Evolutionary conservation across 2,113 vertebrate species (phyloP).

Genomic region (Hirundichthys speculiger): DNA sequence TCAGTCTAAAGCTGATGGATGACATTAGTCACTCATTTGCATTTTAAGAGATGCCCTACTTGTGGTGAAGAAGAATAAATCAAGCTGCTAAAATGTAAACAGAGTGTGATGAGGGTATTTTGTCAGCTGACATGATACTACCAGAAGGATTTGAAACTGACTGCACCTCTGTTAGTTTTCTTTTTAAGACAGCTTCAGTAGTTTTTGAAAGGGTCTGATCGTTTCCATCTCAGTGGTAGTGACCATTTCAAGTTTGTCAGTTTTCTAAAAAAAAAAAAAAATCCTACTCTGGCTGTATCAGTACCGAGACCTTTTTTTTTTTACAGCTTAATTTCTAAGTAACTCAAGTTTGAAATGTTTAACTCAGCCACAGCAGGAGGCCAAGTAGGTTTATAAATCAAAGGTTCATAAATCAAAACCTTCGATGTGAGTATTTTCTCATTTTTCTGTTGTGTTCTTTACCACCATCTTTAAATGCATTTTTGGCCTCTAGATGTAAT

Average conservation of each 20-base stretch:
- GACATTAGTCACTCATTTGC: constrained; percentile 10
- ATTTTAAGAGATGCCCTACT: not conserved
- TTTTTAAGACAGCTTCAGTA: too few species aligned
- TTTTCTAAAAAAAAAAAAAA: not conserved
- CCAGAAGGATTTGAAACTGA: not conserved
- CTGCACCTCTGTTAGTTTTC: not conserved
- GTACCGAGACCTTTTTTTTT: not conserved
- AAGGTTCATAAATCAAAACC: too few species aligned
- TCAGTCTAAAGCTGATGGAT: constrained; percentile 22
- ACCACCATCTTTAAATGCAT: too few species aligned
- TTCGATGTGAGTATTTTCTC: too few species aligned
- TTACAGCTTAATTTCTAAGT: not conserved
- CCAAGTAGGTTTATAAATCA: constrained; percentile 35
- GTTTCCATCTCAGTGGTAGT: too few species aligned
- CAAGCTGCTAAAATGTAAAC: not conserved
- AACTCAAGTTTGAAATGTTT: constrained; percentile 32
- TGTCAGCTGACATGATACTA: not conserved
- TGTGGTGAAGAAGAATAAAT: constrained; percentile 1
- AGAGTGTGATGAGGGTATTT: not conserved
- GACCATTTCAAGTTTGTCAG: too few species aligned
- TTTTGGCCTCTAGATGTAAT: too few species aligned
- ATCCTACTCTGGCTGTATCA: not conserved
- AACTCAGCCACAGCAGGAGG: constrained; percentile 6
- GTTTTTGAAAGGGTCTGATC: too few species aligned
- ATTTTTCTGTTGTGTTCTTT: too few species aligned